Base-by-base conservation (phyloP, 1,140 invertebrate genomes). In the Brachystomella parvula region DNA sequence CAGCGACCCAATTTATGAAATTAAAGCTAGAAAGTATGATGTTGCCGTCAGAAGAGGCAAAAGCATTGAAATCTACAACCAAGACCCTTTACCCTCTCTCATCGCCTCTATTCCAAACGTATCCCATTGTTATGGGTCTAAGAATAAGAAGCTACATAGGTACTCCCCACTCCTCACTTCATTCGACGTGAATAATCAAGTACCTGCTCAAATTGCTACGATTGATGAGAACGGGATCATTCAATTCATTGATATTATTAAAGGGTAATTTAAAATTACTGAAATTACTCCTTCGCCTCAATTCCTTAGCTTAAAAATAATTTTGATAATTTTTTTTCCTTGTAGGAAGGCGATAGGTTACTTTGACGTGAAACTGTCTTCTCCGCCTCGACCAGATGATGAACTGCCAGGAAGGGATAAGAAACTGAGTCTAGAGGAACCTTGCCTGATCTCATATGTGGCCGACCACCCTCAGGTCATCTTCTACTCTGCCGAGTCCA, bases 21-120 rank as follows among this genome's bases (percentile, higher is more conserved):
- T 68, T 26, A 44, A 65, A 31, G 35, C 68, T 31, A 64, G 35
- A 56, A 56, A 29, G 1, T 24, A 58, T 21, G 21, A 47, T 15
- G 9, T 59, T 53, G 71, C 35, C 26, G 64, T 70, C 3, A 56
- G 66, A n/a, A 35, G 71, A 61, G 71, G 71, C 29, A 68, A 61
- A 33, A 68, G 65, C 29, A 62, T 72, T 24, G 63, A 70, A 33
- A 58, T 72, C n/a, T 72, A 72, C 29, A 32, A 65, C 62, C 12
- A 53, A 17, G 49, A 44, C 39, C 39, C 24, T 35, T 0, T 24
- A 0, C 68, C 68, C 2, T 29, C n/a, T 61, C 47, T 68, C 6
- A 0, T 70, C 3, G 28, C 59, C 56, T 64, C 68, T 6, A 64
- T 68, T 24, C 65, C 68, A 2, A 70, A 67, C 56, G 39, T 39